phyloP scores from a whole-genome alignment of 2,113 vertebrate genomes.

The Neogale vison region DNA sequence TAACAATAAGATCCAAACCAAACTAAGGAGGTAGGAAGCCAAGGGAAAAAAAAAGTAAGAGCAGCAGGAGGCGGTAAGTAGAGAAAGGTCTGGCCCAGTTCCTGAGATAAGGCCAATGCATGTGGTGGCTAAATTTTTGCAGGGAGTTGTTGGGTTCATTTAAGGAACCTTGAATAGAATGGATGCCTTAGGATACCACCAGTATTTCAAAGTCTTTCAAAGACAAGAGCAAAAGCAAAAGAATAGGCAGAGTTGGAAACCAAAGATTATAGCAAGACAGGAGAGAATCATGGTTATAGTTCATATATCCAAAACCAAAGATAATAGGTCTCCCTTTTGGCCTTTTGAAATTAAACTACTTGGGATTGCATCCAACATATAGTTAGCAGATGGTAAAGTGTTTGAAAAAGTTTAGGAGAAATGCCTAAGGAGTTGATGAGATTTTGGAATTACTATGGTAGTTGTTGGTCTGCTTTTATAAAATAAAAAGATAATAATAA shows the following conservation, averaged over 20 bases:
- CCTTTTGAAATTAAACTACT: not conserved
- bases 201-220: not conserved
- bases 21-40: not conserved
- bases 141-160: not conserved
- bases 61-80: not conserved
- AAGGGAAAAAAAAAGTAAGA: not conserved
- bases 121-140: not conserved
- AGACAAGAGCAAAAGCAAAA: not conserved
- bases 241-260: not conserved
- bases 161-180: not conserved
- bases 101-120: not conserved
- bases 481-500: not conserved
- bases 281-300: not conserved
- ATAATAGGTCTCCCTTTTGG: not conserved
- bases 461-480: not conserved
- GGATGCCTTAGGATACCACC: not conserved
- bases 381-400: not conserved
- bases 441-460: not conserved
- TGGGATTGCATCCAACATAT: not conserved
- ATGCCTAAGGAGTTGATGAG: not conserved
- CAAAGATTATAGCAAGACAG: not conserved
- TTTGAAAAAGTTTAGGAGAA: not conserved
- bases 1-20: not conserved
- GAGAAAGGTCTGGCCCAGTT: not conserved
- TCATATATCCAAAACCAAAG: not conserved